Evolutionary conservation across 2,888 invertebrate species (phyloP), one percentile per base, ranked within the genome.

Genomic region (Helleia helle): DNA sequence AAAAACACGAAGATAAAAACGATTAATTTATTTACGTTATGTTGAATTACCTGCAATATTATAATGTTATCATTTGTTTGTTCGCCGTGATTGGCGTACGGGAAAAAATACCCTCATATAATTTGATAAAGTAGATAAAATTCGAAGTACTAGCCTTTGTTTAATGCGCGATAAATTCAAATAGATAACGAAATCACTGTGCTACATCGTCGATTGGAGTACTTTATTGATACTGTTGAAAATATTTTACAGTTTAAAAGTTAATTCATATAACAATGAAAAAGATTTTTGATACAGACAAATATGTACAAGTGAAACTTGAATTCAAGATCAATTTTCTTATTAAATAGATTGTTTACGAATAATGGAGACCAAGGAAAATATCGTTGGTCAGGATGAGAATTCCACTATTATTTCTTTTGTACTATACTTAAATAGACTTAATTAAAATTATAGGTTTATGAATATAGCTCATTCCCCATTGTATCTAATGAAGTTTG

Each of bases 1-100:
- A 42, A 41, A 49, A 34, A 44, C 42, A 47, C 49, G 49, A 42
- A 42, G 54, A 53, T 51, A 54, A 50, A 48, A 47, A 31, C 48
- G 52, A 56, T 59, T 54, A 51, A 58, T 63, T 61, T 59, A 46
- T 44, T 50, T 42, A 44, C 51, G 54, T 29, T 52, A 59, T 57
- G 58, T 56, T 58, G 56, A 51, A 52, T 56, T 51, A 59, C 58
- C 59, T 41, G 31, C 24, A 40, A 18, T 43, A 43, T 43, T 13
- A 36, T 39, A 22, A 44, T 17, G 31, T 18, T 34, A 34, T 34
- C 34, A 11, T 30, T 15, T 34, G 34, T 34, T 18, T 18, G 34
- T 17, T 17, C 17, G 31, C 11, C 12, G 18, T 34, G 34, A 34
- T 34, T 34, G 34, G 34, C 18, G 34, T 34, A 18, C 12, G 22